Evolutionary conservation across 2,113 vertebrate genomes (phyloP).

Genomic region (Prunella himalayana): DNA sequence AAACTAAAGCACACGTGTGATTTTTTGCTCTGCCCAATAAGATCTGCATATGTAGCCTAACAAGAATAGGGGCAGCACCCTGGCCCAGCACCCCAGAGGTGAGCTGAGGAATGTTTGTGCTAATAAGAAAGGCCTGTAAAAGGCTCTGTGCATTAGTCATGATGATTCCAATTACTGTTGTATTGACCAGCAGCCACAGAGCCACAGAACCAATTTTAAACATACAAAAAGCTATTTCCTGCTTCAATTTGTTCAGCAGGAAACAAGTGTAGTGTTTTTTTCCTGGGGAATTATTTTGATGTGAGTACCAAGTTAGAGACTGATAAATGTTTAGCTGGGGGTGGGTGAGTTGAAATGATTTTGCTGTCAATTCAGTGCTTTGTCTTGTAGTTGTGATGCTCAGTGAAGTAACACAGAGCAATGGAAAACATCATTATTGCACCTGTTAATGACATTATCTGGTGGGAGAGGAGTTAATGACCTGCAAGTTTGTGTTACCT

Average conservation of each 20-base stretch:
- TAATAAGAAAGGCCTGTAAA: neutral
- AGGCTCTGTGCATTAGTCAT: neutral
- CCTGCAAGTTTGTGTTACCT: neutral
- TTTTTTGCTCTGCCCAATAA: neutral
- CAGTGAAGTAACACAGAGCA: neutral
- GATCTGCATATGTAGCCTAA: neutral
- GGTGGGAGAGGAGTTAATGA: neutral
- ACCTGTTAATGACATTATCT: neutral
- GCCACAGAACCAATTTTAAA: conserved; percentile 33
- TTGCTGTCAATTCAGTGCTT: neutral
- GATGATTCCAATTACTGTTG: neutral
- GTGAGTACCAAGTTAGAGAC: neutral
- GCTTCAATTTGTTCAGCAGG: conserved; percentile 17
- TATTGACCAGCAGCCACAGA: conserved; percentile 2
- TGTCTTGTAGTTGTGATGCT: neutral
- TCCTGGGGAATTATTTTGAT: neutral
- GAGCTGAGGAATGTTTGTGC: neutral
- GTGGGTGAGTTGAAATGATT: neutral
- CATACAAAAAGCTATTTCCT: conserved; percentile 19
- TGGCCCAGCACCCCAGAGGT: neutral
- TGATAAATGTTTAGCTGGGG: neutral
- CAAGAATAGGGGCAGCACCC: neutral
- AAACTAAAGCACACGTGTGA: neutral
- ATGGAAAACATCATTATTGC: neutral
- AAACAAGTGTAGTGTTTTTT: neutral